Evolutionary conservation across 2,888 invertebrate genomes (phyloP), one percentile per base, ranked within the genome.

Genomic region (Augochlorella aurata): DNA sequence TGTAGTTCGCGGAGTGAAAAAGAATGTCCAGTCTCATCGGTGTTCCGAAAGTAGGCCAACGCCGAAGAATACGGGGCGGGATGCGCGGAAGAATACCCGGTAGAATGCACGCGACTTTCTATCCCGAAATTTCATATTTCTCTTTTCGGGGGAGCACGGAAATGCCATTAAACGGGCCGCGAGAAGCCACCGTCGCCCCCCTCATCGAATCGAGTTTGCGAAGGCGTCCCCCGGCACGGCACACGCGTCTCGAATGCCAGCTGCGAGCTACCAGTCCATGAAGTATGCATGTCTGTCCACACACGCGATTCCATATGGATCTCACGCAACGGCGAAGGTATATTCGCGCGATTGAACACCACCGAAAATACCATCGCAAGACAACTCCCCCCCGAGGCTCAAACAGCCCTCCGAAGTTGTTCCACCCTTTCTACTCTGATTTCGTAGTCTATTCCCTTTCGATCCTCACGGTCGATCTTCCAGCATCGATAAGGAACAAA

Each of bases 151-250:
- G 73, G 29, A 86, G 87, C 89, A 84, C 77, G 85, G 87, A 86
- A 89, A 88, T 86, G 83, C 88, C 90, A 87, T 89, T 90, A 90
- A 89, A 89, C 87, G 88, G 80, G 78, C 77, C 79, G 78, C 84
- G 83, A 87, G 83, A 78, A 84, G 82, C 75, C 85, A 74, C 78
- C 80, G 71, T 69, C 58, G 76, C 63, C 72, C 16, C 8, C 24
- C 79, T 86, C 87, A 73, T 86, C 83, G 85, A 81, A 89, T 87
- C 84, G 83, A 87, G 82, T 85, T 88, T 87, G 79, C 85, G 69
- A 84, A 87, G 79, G 74, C 85, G 75, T 79, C 38, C 68, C 65
- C 67, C 44, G 79, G 38, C 83, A 45, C 76, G 77, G 67, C 68
- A 81, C 84, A 81, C 84, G 82, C 81, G 79, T 77, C 75, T 74